Evolutionary conservation across 1,140 invertebrate genomes (phyloP).

Genomic region (Cepaea nemoralis): DNA sequence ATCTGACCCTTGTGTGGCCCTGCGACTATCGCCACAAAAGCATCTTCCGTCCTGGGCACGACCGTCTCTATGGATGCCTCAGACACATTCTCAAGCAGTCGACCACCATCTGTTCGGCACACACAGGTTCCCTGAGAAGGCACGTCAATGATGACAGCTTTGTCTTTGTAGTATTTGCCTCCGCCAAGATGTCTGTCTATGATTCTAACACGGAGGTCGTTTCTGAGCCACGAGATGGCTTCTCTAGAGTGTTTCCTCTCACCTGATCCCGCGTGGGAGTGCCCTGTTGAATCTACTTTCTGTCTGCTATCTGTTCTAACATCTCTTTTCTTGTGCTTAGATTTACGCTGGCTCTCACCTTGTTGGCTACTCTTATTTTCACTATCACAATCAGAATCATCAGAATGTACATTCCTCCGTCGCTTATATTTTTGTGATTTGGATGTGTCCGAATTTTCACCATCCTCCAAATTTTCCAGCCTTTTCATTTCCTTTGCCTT

Average conservation of each 20-base stretch:
- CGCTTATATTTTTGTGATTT: conserved; percentile 27
- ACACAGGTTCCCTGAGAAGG: conserved; percentile 62
- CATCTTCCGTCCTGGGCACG: conserved; percentile 66
- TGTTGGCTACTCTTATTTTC: conserved; percentile 41
- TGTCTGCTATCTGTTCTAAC: not conserved
- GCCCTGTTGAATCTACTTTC: not conserved
- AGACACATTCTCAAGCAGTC: conserved; percentile 66
- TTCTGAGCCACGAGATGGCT: conserved; percentile 61
- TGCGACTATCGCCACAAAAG: conserved; percentile 68
- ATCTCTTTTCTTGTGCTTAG: not conserved
- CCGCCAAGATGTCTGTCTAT: conserved; percentile 69
- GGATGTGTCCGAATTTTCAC: not conserved
- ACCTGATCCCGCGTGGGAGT: not conserved
- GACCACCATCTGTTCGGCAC: conserved; percentile 71
- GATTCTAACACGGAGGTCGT: conserved; percentile 70
- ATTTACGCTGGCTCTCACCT: not conserved
- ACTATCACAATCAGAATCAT: conserved; percentile 41
- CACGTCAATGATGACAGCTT: conserved; percentile 71
- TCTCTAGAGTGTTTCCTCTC: not conserved
- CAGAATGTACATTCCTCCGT: conserved; percentile 29
- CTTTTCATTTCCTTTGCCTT: conserved; percentile 56
- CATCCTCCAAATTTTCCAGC: conserved; percentile 29
- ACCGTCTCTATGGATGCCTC: conserved; percentile 72
- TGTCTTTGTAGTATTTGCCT: conserved; percentile 71
- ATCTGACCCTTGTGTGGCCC: conserved; percentile 70